A percentile compares a stretch with the other conserved stretches of the same genome.
phyloP scores from a whole-genome alignment of 1,140 invertebrate species.

The Globodera rostochiensis region DNA sequence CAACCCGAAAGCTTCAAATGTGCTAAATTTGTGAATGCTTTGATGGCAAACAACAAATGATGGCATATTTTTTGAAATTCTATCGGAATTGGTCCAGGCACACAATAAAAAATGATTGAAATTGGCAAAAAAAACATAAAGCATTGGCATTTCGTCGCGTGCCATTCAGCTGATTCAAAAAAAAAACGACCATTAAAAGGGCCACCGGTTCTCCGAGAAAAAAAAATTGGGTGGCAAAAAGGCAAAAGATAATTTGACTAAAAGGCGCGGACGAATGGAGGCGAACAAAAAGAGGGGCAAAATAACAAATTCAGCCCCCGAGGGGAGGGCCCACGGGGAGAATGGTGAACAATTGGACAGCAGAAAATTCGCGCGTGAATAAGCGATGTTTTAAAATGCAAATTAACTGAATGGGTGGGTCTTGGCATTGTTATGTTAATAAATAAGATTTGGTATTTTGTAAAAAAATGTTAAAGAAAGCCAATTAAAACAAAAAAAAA shows the following conservation, averaged over 20 bases:
- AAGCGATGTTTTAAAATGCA: too few species aligned
- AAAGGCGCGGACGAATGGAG: neutral
- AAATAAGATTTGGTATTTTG: too few species aligned
- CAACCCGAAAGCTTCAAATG: too few species aligned
- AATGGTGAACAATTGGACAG: neutral
- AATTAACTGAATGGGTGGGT: too few species aligned
- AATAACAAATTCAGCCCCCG: neutral
- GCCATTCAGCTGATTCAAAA: neutral
- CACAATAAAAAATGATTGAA: conserved; percentile 14
- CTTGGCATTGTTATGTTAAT: too few species aligned
- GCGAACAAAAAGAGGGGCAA: neutral
- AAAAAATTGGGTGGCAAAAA: neutral
- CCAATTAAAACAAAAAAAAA: too few species aligned
- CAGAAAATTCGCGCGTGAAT: too few species aligned
- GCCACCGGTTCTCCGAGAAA: neutral
- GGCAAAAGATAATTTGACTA: conserved; percentile 2
- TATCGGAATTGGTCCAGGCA: neutral
- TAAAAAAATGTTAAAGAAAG: too few species aligned
- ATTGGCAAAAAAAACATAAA: conserved; percentile 8
- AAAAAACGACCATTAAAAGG: neutral
- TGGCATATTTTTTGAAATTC: neutral
- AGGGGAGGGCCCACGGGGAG: too few species aligned
- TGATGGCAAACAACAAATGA: too few species aligned
- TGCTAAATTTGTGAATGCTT: too few species aligned
- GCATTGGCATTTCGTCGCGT: neutral